Evolutionary conservation across 2,888 invertebrate genomes (phyloP).

Genomic region (Epicampocera succincta): DNA sequence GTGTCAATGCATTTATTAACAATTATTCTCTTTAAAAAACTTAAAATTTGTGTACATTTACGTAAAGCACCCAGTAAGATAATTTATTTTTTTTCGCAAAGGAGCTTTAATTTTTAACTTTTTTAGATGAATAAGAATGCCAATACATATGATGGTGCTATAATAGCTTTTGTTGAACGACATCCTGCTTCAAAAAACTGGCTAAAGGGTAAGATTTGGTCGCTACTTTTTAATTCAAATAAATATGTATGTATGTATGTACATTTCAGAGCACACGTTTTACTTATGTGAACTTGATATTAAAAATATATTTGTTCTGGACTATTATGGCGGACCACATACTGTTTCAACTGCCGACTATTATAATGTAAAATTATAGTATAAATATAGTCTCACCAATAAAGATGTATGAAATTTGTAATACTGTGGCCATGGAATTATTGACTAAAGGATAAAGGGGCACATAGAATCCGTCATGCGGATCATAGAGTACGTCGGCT

Average conservation of each 20-base stretch:
- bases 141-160: conserved; percentile 72
- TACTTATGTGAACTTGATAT: conserved; percentile 90
- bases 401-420: no score
- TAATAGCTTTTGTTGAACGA: conserved; percentile 75
- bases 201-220: conserved; percentile 73
- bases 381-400: no score
- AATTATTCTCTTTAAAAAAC: no score
- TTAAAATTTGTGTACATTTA: no score
- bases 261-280: conserved; percentile 87
- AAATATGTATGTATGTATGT: not conserved
- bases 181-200: conserved; percentile 80
- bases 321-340: conserved; percentile 90
- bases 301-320: conserved; percentile 87
- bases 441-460: no score
- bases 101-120: not conserved
- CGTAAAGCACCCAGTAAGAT: no score
- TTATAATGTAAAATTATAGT: no score
- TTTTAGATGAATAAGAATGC: conserved; percentile 73
- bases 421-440: no score
- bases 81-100: no score
- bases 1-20: no score
- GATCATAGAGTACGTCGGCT: no score
- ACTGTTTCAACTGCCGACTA: conserved; percentile 74
- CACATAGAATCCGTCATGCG: no score
- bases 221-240: not conserved